Evolutionary conservation across 2,113 vertebrate genomes (phyloP).

Genomic region (Lepus americanus): DNA sequence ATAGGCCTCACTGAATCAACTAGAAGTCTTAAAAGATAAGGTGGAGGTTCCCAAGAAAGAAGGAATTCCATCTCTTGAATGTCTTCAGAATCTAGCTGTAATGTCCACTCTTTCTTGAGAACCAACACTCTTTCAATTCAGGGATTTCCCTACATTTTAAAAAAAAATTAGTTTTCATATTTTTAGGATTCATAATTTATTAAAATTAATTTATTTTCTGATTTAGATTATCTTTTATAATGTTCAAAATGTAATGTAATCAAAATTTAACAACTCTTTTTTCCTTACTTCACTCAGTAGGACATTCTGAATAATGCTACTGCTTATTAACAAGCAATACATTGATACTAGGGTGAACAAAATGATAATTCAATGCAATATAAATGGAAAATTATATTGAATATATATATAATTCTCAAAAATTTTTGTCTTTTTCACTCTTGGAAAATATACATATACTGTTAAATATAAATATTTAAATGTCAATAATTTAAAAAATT

Average conservation of each 20-base stretch:
- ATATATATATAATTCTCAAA: not conserved
- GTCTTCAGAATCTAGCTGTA: not conserved
- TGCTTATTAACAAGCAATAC: not conserved
- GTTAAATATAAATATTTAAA: not conserved
- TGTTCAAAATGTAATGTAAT: conserved; percentile 2
- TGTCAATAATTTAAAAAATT: not conserved
- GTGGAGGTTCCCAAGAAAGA: not conserved
- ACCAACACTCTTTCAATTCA: not conserved
- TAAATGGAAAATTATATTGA: conserved; percentile 30
- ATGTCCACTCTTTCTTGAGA: not conserved
- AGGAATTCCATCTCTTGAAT: not conserved
- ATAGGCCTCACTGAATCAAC: not conserved
- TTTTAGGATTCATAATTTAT: not conserved
- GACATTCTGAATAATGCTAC: not conserved
- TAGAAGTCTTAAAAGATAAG: not conserved
- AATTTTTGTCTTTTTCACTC: not conserved
- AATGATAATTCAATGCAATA: not conserved
- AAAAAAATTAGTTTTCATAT: not conserved
- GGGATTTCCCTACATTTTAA: not conserved
- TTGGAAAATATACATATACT: not conserved
- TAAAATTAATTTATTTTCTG: not conserved
- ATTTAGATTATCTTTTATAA: not conserved
- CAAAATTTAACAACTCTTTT: conserved; percentile 2
- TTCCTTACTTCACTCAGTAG: not conserved
- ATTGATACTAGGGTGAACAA: not conserved